Percentiles rank a stretch among this genome's conserved stretches.
phyloP scores from a whole-genome alignment of 2,113 vertebrate species.

The Sinocyclocheilus maitianheensis region DNA sequence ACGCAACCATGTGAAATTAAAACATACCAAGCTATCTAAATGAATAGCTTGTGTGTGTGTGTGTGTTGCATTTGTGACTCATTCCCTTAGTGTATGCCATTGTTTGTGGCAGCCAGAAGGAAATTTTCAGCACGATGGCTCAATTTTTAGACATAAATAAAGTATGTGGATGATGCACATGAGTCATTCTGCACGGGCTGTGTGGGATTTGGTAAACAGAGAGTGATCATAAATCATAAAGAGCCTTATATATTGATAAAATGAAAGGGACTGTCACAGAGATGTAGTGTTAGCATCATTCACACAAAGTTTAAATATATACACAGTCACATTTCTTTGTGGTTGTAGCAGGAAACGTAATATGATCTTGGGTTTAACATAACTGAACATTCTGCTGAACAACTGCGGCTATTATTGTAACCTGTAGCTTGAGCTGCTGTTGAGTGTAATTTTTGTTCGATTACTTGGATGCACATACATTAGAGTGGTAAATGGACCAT shows the following conservation, averaged over 20 bases:
- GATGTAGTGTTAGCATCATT: neutral
- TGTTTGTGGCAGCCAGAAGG: conserved; percentile 8
- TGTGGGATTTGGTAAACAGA: neutral
- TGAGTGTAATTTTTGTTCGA: neutral
- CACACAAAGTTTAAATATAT: neutral
- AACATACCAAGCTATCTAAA: neutral
- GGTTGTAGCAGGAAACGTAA: neutral
- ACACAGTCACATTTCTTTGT: neutral
- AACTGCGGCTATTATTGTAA: neutral
- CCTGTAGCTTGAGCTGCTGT: neutral
- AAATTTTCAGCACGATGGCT: neutral
- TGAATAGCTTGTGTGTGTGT: conserved; percentile 21
- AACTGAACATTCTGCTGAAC: neutral
- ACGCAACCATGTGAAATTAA: neutral
- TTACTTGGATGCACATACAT: neutral
- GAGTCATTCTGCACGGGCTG: neutral
- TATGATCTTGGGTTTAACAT: conserved; percentile 21
- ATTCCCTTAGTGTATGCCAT: conserved; percentile 19
- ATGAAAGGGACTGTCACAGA: neutral
- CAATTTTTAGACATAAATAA: conserved; percentile 8
- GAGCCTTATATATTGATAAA: neutral
- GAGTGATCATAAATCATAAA: neutral
- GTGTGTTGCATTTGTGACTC: conserved; percentile 26
- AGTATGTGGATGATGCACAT: conserved; percentile 21
- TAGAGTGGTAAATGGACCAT: neutral